A percentile compares a stretch with the other conserved stretches of the same genome.
phyloP scores from a whole-genome alignment of 2,113 vertebrate species.

The Neoarius graeffei region DNA sequence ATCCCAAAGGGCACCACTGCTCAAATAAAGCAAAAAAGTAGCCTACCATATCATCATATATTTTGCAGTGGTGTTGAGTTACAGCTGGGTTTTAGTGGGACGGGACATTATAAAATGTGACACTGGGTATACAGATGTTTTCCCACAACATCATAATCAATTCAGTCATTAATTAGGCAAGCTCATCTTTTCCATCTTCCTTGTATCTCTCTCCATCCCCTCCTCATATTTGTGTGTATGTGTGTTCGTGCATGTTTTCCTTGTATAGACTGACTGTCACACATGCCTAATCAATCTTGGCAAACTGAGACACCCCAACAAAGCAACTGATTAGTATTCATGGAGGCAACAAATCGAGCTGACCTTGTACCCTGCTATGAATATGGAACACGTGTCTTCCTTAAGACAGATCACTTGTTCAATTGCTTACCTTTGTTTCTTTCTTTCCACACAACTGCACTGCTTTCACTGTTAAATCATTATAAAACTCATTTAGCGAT shows the following conservation, averaged over 20 bases:
- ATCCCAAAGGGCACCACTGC: background rate
- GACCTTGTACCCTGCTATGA: conserved; percentile 46
- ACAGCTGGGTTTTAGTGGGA: conserved; percentile 2
- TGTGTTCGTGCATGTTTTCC: conserved; percentile 39
- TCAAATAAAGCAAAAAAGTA: background rate
- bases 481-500: background rate
- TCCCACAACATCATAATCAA: conserved; percentile 60
- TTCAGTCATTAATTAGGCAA: conserved; percentile 64
- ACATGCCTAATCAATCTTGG: conserved; percentile 65
- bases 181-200: conserved; percentile 55
- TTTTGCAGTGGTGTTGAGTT: background rate
- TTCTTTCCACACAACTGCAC: background rate
- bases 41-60: background rate
- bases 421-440: conserved; percentile 1
- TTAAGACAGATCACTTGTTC: conserved; percentile 43
- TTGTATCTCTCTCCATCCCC: conserved; percentile 40
- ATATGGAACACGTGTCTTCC: conserved; percentile 40
- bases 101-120: conserved; percentile 41
- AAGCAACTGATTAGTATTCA: conserved; percentile 73
- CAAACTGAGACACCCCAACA: conserved; percentile 68
- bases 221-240: conserved; percentile 34
- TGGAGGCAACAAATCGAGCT: conserved; percentile 59
- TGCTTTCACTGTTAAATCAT: background rate
- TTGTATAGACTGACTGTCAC: conserved; percentile 61
- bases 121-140: conserved; percentile 56